These are phyloP conservation scores for Amniataba percoides DNA, from an alignment of 2,797 vertebrate genomes.

Conservation along the genomic window DNA sequence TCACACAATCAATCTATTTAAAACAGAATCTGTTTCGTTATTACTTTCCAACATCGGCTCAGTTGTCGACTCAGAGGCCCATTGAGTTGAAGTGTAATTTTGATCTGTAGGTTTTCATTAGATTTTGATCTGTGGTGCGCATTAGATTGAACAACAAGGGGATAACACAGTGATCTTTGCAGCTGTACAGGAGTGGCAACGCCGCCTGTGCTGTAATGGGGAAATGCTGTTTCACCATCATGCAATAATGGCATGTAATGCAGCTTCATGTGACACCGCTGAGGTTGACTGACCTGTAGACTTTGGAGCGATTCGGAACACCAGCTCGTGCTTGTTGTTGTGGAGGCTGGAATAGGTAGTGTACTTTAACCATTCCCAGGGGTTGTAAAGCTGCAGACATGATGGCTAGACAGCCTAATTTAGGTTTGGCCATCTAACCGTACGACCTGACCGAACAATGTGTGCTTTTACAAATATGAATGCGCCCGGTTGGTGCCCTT, in stretches of 20 bases:
- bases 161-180: neutral
- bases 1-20: neutral
- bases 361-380: slow-evolving; percentile 52
- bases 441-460: neutral
- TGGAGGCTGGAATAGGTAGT: slow-evolving; percentile 19
- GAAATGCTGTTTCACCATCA: neutral
- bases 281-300: slow-evolving; percentile 51
- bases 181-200: neutral
- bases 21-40: too few relatives aligned
- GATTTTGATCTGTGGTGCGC: neutral
- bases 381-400: slow-evolving; percentile 52
- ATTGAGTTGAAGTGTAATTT: neutral
- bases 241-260: neutral
- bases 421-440: slow-evolving; percentile 27
- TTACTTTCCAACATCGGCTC: too few relatives aligned
- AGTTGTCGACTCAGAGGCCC: too few relatives aligned
- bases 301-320: slow-evolving; percentile 54
- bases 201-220: neutral
- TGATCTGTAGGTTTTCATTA: neutral
- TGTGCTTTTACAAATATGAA: neutral
- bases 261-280: neutral
- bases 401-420: slow-evolving; percentile 26
- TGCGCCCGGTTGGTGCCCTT: neutral
- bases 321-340: neutral
- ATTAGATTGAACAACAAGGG: neutral